Evolutionary conservation across 2,797 vertebrate genomes (phyloP).

Genomic region (Adrianichthys oophorus): DNA sequence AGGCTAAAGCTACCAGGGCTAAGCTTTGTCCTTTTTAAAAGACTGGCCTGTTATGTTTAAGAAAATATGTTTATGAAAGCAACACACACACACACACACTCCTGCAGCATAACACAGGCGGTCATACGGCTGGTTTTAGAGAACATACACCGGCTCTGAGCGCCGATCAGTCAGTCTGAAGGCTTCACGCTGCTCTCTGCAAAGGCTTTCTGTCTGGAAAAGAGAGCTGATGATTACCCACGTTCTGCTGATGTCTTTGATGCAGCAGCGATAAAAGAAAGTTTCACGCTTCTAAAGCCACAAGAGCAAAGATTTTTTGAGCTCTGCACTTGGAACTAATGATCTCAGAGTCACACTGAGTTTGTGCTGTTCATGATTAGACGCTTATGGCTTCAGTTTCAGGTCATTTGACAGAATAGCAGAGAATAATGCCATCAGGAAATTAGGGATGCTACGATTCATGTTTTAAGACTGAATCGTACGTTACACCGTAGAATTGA

Average conservation of each 20-base stretch:
- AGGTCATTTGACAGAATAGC: neutral
- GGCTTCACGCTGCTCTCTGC: neutral
- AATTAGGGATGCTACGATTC: neutral
- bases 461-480: neutral
- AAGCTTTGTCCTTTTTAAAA: constrained; percentile 25
- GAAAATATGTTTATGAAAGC: too few relatives aligned
- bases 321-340: neutral
- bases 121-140: constrained; percentile 9
- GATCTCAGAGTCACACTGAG: neutral
- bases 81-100: constrained; percentile 9
- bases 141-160: neutral
- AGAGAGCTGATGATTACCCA: neutral
- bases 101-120: constrained; percentile 8
- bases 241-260: neutral
- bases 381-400: neutral
- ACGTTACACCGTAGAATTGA: too few relatives aligned
- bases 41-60: constrained; percentile 37
- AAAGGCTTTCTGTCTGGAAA: neutral
- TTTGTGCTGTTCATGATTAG: neutral
- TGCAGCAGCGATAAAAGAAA: neutral
- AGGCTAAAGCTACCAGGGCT: constrained; percentile 65
- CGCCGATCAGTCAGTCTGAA: too few relatives aligned
- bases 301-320: neutral
- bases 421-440: neutral
- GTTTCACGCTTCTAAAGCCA: neutral